Base-by-base conservation (phyloP, 2,797 vertebrate species). In the Pygocentrus nattereri region DNA sequence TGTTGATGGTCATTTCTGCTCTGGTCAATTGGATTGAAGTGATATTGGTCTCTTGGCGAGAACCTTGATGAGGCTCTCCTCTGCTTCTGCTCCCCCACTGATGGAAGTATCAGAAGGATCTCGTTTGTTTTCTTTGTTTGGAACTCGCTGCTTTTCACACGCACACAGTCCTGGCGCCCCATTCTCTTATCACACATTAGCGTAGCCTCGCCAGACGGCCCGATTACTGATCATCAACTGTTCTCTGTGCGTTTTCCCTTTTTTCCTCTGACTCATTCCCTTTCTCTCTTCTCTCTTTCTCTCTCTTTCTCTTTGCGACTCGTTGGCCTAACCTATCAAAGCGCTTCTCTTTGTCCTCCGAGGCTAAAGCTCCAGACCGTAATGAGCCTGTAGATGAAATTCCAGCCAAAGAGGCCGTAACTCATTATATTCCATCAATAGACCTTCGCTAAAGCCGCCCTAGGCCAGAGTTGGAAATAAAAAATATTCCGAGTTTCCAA, bases 361-460 rank as follows among this genome's bases (percentile, higher is more conserved):
- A 89, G 91, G 88, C 90, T 91, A 90, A 84, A 86, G 54, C 65
- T 71, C 25, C 67, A 52, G 62, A 11, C 56, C 27, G 65, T 83
- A 85, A 85, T 78, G 70, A 83, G 74, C n/a, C 31, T 77, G 56
- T 54, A 38, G 75, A 50, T 61, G 61, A 50, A 25, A 58, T 58
- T 74, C 44, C 38, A 62, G 27, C 74, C 44, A 4, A n/a, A 19
- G 8, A 72, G 34, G 23, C 18, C n/a, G 21, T 64, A 54, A 47
- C 76, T 85, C 74, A 34, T 81, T 81, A 81, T 54, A n/a, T 52
- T 76, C 54, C 73, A 25, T 54, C 73, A 74, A 52, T 27, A 56
- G 44, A 41, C 70, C 4, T 23, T 19, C 16, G 8, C 34, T 44
- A 10, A 54, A 80, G 13, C 15, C 18, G 19, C 67, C 25, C 3